These are phyloP conservation scores for Botia kubotai DNA, from an alignment of 2,797 vertebrate species.

Conservation along the genomic window DNA sequence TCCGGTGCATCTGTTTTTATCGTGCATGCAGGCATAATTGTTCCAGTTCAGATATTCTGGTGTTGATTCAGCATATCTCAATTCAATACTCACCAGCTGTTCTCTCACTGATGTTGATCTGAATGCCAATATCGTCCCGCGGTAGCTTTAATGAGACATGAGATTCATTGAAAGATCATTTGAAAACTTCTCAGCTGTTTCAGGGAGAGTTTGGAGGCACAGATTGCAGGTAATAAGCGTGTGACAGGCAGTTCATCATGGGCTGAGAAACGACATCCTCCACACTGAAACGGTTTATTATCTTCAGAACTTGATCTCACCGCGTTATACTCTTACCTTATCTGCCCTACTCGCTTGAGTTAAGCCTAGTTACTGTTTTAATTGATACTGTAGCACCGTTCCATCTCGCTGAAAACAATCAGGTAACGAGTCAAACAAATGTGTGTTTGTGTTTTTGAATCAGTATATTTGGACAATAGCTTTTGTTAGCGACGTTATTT, in stretches of 20 bases:
- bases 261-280: slow-evolving; percentile 41
- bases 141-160: slow-evolving; percentile 47
- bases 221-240: slow-evolving; percentile 45
- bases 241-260: slow-evolving; percentile 42
- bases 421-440: neutral
- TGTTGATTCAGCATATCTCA: slow-evolving; percentile 20
- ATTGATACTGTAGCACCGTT: neutral
- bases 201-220: slow-evolving; percentile 35
- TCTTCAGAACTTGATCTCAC: slow-evolving; percentile 9
- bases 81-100: slow-evolving; percentile 35
- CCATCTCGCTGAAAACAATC: neutral
- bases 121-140: slow-evolving; percentile 38
- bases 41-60: slow-evolving; percentile 15
- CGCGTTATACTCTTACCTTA: neutral
- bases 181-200: slow-evolving; percentile 48
- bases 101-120: slow-evolving; percentile 37
- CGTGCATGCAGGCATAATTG: slow-evolving; percentile 20
- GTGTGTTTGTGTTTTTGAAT: neutral
- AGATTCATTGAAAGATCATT: slow-evolving; percentile 48
- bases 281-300: slow-evolving; percentile 25
- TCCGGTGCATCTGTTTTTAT: neutral
- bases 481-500: neutral
- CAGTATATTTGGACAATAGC: neutral
- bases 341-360: neutral
- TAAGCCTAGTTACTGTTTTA: slow-evolving; percentile 18